Base-by-base conservation (phyloP, 35 echinoderm and acorn worm genomes). In the Strongylocentrotus purpuratus region DNA sequence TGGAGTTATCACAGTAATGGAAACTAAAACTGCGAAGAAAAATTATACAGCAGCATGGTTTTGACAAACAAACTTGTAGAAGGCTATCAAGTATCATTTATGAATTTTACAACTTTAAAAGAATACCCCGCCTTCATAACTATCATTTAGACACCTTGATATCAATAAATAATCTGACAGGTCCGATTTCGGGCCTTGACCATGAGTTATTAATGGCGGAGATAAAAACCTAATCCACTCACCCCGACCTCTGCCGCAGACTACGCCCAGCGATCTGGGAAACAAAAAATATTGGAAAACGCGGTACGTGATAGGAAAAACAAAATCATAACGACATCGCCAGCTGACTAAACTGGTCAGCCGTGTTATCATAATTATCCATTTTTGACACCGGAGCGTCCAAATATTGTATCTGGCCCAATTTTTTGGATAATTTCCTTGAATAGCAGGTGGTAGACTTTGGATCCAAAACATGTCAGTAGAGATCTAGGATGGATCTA, bases 271-370 rank as follows among this genome's bases (percentile, higher is more conserved):
- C 65, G 65, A 28, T 22, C 22, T 78, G 65, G 7, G 7, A 28
- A 78, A 78, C 20, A 22, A n/a, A 78, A n/a, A 28, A 78, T 78
- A 78, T 28, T 78, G 65, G 22, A n/a, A n/a, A n/a, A 78, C n/a
- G 22, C 20, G 65, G 22, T 18, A 78, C 65, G 65, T 78, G 65
- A 78, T 78, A 78, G 8, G 18, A 28, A 78, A 78, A 78, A 78
- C 65, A 78, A 78, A 78, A 78, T 78, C 20, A 78, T 78, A 78
- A 78, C n/a, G 65, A 78, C 65, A 78, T 78, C 28, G 25, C 65
- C 65, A 78, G 65, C 65, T 78, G 65, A 78, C 65, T 78, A 78
- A 78, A 78, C 65, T 78, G 65, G 65, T 78, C 65, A 78, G 65
- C 65, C 65, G 65, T 78, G 65, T 22, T 59, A 78, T 78, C 65